Base-by-base conservation (phyloP, 1,140 invertebrate genomes). In the Macrosteles quadrilineatus region DNA sequence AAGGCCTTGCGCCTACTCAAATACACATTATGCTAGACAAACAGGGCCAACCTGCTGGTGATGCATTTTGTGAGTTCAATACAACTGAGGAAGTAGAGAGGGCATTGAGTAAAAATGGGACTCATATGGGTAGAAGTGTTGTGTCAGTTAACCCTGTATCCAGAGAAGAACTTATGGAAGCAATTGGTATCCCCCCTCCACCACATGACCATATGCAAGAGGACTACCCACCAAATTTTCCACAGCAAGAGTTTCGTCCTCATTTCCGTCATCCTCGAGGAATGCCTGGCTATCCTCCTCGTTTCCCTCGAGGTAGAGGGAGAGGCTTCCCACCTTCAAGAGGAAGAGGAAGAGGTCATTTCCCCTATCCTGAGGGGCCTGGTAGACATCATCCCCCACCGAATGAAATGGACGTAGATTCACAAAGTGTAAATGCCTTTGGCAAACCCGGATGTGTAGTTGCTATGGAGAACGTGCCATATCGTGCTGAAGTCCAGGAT, bases 61-160 rank as follows among this genome's bases (percentile, higher is more conserved):
- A 94, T 73, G 94, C 92, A 40, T 94, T 93, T 77, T 92, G 94
- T 73, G 93, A 96, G 77, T 96, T 97, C 77, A 80, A 83, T 11
- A 86, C 84, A 17, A 70, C 80, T 0, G 84, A 87, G 30, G 91
- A 95, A 75, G 91, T 91, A 1, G 80, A 86, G 11, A 81, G 83
- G 66, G 94, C 93, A 0, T 73, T 75, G 0, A 80, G 84, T 0
- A 94, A 93, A 76, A 88, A 95, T 77, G 87, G 88, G 0, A 75
- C 85, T 0, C 83, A 85, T 19, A 81, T 94, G 4, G 91, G 88
- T 0, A 85, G 85, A 1, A 85, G 86, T 63, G 80, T 85, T 0
- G 82, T 96, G 0, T 84, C 83, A 0, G 85, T 96, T 0, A 84
- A 87, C 32, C 73, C 89, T 0, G 87, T 95, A 1, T 78, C 86